Evolutionary conservation across 2,888 invertebrate genomes (phyloP).

Genomic region (Acleris emargana): DNA sequence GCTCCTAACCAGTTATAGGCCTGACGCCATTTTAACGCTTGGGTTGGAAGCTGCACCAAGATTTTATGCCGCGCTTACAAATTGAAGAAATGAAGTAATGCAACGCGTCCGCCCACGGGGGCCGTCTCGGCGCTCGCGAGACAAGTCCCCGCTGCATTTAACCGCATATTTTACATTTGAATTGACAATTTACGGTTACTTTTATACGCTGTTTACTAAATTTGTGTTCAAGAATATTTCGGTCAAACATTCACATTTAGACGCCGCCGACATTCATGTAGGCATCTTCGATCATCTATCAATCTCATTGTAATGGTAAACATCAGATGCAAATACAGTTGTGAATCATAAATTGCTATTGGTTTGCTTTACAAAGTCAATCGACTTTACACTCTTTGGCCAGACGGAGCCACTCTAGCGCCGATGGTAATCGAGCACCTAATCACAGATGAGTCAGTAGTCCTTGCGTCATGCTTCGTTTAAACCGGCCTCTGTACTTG

Average conservation of each 20-base stretch:
- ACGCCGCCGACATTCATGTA: no score
- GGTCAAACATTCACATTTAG: conserved; percentile 6
- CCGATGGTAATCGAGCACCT: conserved; percentile 14
- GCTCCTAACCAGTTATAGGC: no score
- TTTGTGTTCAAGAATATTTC: conserved; percentile 8
- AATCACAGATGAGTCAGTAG: conserved; percentile 66
- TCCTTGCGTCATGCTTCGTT: conserved; percentile 58
- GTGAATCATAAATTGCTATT: no score
- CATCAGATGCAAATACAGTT: no score
- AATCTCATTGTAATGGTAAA: neutral
- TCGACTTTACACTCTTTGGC: neutral
- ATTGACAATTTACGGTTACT: conserved; percentile 24
- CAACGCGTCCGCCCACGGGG: conserved; percentile 60
- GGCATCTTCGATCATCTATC: neutral
- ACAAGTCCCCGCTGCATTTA: conserved; percentile 28
- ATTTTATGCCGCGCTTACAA: conserved; percentile 52
- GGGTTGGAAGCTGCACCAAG: conserved; percentile 28
- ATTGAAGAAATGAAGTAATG: conserved; percentile 65
- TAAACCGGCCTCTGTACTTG: conserved; percentile 50
- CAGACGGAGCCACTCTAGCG: conserved; percentile 8
- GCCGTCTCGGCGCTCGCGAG: conserved; percentile 49
- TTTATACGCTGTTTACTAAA: conserved; percentile 23
- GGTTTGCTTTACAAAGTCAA: conserved; percentile 3
- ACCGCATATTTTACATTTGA: conserved; percentile 29
- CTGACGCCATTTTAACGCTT: neutral